Conservation (phyloP, 2,113 vertebrate genomes). For the Phalacrocorax pelagicus region DNA sequence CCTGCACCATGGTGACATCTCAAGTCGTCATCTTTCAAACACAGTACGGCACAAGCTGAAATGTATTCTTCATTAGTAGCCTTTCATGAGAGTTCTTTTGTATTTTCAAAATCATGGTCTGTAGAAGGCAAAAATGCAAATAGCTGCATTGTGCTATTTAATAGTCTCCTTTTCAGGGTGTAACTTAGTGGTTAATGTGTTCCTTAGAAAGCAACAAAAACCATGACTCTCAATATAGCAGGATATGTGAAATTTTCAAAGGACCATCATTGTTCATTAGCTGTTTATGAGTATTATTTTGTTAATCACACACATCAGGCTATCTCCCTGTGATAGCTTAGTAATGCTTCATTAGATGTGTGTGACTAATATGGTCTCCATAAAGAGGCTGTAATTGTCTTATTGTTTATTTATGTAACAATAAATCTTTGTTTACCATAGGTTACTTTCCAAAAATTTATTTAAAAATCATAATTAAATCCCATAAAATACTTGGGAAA, state of each 20-base stretch:
- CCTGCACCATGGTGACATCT: neutral
- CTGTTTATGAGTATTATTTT: conserved; percentile 20
- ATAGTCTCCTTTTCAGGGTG: neutral
- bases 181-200: neutral
- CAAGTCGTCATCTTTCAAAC: neutral
- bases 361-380: conserved; percentile 29
- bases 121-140: neutral
- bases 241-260: neutral
- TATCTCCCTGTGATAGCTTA: conserved; percentile 31
- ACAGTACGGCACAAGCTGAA: neutral
- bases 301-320: conserved; percentile 58
- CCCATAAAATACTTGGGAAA: neutral
- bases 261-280: neutral
- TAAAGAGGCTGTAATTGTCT: conserved; percentile 57
- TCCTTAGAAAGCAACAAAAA: neutral
- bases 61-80: neutral
- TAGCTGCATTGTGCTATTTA: neutral
- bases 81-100: neutral
- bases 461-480: conserved; percentile 15
- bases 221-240: neutral
- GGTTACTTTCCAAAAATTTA: conserved; percentile 16
- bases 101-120: neutral
- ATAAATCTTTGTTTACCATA: conserved; percentile 40
- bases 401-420: conserved; percentile 56
- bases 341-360: conserved; percentile 46